Percentiles rank a stretch among this genome's conserved stretches.
Evolutionary conservation across 2,888 invertebrate genomes (phyloP).

Genomic region (Dendrolimus pini): DNA sequence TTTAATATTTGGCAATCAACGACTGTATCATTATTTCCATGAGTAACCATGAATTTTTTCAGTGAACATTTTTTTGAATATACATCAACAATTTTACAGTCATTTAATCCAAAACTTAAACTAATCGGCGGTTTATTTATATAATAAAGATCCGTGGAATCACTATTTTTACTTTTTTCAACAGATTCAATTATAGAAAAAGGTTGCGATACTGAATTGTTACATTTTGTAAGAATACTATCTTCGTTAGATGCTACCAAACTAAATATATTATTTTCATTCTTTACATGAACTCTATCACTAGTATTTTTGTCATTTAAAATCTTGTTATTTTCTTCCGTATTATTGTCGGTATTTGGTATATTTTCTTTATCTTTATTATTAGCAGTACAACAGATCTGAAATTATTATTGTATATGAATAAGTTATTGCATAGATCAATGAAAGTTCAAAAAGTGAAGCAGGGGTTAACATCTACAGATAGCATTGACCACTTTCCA

Average conservation of each 20-base stretch:
- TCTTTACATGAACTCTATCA: background rate
- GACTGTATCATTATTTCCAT: constrained; percentile 28
- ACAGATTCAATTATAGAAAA: constrained; percentile 30
- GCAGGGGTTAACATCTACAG: no score
- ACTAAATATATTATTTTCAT: background rate
- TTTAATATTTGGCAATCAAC: constrained; percentile 48
- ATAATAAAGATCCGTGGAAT: constrained; percentile 27
- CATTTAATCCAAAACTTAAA: constrained; percentile 40
- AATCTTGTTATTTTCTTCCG: background rate
- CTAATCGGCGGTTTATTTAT: constrained; percentile 27
- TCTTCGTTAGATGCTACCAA: no score
- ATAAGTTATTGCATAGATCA: no score
- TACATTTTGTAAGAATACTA: constrained; percentile 15
- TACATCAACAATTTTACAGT: constrained; percentile 43
- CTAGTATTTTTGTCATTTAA: background rate
- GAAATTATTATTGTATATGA: background rate
- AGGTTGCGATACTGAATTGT: background rate
- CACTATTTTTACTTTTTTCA: constrained; percentile 17
- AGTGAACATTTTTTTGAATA: constrained; percentile 40
- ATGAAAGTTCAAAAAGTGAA: no score
- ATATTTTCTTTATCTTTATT: constrained; percentile 4
- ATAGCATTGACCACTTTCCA: no score
- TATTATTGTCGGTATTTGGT: background rate
- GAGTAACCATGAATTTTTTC: constrained; percentile 33
- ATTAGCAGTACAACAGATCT: background rate